Evolutionary conservation across 2,113 vertebrate species (phyloP).

Genomic region (Globicephala melas): DNA sequence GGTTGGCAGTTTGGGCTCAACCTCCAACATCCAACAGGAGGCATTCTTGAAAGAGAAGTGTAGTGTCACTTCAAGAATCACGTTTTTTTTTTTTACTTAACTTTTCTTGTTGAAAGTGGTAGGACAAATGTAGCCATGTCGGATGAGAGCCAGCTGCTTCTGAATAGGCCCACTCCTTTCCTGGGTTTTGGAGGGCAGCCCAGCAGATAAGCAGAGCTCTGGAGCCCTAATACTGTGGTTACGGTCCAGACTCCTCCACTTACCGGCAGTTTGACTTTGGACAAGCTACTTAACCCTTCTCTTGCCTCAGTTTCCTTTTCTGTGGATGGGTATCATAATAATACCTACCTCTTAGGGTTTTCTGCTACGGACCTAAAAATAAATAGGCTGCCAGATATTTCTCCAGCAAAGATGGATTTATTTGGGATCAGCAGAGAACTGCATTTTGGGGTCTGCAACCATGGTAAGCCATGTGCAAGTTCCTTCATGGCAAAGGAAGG

Average conservation of each 20-base stretch:
- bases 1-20: background rate
- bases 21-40: background rate
- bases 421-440: background rate
- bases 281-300: background rate
- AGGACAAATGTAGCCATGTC: background rate
- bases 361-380: background rate
- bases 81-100: background rate
- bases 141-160: background rate
- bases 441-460: background rate
- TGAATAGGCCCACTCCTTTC: background rate
- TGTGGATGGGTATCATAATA: background rate
- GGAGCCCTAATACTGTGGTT: background rate
- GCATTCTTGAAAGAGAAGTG: background rate
- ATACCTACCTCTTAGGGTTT: background rate
- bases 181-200: background rate
- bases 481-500: background rate
- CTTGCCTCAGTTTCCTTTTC: conserved; percentile 33
- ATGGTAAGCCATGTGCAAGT: background rate
- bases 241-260: background rate
- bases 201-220: background rate
- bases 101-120: background rate
- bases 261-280: background rate
- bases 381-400: background rate
- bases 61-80: background rate
- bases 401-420: background rate